A percentile compares a stretch with the other conserved stretches of the same genome.
Evolutionary conservation across 2,113 vertebrate species (phyloP).

Genomic region (Chloropsis hardwickii): DNA sequence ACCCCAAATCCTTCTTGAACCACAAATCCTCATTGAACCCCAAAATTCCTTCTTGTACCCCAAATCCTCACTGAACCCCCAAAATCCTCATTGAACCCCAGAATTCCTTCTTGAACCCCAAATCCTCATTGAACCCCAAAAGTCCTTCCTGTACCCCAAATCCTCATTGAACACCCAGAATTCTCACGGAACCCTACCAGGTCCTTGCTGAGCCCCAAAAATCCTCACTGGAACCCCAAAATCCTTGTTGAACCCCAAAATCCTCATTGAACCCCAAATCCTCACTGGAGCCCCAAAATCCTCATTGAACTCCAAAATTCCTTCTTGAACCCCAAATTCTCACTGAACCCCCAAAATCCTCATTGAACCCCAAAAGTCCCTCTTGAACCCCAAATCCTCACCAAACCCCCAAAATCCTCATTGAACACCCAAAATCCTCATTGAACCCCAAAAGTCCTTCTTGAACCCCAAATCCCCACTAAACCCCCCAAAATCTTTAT

Average conservation of each 20-base stretch:
- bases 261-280: too few species aligned
- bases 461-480: not conserved
- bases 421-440: not conserved
- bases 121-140: not conserved
- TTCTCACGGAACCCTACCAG: not conserved
- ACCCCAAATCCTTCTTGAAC: not conserved
- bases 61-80: too few species aligned
- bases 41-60: not conserved
- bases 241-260: not conserved
- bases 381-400: not conserved
- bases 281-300: too few species aligned
- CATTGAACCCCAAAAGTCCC: not conserved
- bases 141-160: rapidly evolving
- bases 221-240: rapidly evolving
- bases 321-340: not conserved
- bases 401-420: not conserved
- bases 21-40: not conserved
- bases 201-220: not conserved
- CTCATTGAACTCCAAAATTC: not conserved
- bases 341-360: too few species aligned
- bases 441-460: not conserved
- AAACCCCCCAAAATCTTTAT: not conserved
- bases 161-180: too few species aligned
- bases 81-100: too few species aligned
- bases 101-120: not conserved